A percentile compares a stretch with the other conserved stretches of the same genome.
phyloP scores from a whole-genome alignment of 1,140 invertebrate species.

The Ctenoplectra terminalis region DNA sequence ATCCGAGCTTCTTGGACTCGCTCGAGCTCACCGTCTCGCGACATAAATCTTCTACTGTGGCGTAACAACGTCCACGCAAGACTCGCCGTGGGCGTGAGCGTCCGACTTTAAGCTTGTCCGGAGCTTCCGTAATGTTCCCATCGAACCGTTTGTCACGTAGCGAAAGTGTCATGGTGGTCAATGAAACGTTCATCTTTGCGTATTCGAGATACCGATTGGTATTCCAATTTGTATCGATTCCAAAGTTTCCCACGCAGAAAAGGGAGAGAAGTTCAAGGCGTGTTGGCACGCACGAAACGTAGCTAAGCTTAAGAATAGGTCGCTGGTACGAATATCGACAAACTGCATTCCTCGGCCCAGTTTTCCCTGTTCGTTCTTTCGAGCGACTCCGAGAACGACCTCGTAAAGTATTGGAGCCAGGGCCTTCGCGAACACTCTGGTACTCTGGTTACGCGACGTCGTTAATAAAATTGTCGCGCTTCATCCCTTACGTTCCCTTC shows the following conservation, averaged over 20 bases:
- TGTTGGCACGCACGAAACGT: conserved; percentile 14
- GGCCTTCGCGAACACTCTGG: too few relatives aligned
- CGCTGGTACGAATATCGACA: conserved; percentile 37
- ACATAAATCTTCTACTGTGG: conserved; percentile 31
- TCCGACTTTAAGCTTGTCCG: background rate
- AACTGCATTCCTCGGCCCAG: conserved; percentile 42
- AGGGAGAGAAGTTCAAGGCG: conserved; percentile 24
- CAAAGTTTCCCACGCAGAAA: background rate
- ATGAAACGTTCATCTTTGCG: too few relatives aligned
- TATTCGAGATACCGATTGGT: background rate
- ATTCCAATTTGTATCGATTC: background rate
- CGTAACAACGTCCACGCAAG: conserved; percentile 11
- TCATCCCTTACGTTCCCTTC: too few relatives aligned
- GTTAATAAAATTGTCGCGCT: too few relatives aligned
- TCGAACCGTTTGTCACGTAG: background rate
- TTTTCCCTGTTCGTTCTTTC: conserved; percentile 24
- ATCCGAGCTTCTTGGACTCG: conserved; percentile 25
- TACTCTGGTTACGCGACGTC: too few relatives aligned
- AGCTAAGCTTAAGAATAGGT: conserved; percentile 16
- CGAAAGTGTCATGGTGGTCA: too few relatives aligned
- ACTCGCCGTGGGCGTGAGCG: background rate
- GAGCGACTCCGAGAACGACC: conserved; percentile 5
- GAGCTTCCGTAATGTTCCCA: conserved; percentile 11
- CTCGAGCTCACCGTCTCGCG: background rate
- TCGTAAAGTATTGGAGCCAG: conserved; percentile 12